Conservation (phyloP, 2,797 vertebrate genomes). For the Melanotaenia maccullochi region DNA sequence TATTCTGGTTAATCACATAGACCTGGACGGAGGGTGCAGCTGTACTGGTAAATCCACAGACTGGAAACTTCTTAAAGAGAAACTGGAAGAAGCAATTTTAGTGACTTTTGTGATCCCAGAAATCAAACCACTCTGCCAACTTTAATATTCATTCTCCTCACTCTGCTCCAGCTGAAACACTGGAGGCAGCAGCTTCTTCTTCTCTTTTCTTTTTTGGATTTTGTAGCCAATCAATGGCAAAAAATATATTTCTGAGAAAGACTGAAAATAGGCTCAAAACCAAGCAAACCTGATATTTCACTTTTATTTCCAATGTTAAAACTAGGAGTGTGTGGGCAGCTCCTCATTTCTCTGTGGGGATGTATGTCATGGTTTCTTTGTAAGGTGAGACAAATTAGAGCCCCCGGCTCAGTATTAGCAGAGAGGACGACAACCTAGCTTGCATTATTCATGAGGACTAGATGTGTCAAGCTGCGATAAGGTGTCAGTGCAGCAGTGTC, state of each 20-base stretch:
- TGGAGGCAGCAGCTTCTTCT: neutral
- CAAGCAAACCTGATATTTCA: slow-evolving; percentile 3
- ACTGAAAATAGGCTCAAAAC: slow-evolving; percentile 7
- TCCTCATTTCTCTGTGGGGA: slow-evolving; percentile 9
- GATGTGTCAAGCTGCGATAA: slow-evolving; percentile 36
- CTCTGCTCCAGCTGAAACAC: neutral
- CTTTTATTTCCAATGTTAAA: slow-evolving; percentile 33
- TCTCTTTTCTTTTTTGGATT: neutral
- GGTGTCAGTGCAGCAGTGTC: slow-evolving; percentile 33
- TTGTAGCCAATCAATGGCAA: neutral
- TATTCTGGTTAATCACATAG: neutral
- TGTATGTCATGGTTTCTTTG: slow-evolving; percentile 35
- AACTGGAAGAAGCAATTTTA: neutral
- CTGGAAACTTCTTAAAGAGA: neutral
- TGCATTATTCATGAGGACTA: slow-evolving; percentile 64
- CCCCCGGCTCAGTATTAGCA: slow-evolving; percentile 48
- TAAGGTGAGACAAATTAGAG: slow-evolving; percentile 61
- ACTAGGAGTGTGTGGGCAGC: slow-evolving; percentile 6
- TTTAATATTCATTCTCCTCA: neutral
- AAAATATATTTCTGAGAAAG: neutral
- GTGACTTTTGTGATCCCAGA: neutral
- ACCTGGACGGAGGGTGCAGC: neutral
- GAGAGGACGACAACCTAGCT: slow-evolving; percentile 4
- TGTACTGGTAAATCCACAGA: neutral
- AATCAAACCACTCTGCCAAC: neutral